Percentiles rank a stretch among this genome's conserved stretches.
These are phyloP conservation scores for Buteo buteo DNA, from an alignment of 2,113 vertebrate genomes.

Conservation along the genomic window DNA sequence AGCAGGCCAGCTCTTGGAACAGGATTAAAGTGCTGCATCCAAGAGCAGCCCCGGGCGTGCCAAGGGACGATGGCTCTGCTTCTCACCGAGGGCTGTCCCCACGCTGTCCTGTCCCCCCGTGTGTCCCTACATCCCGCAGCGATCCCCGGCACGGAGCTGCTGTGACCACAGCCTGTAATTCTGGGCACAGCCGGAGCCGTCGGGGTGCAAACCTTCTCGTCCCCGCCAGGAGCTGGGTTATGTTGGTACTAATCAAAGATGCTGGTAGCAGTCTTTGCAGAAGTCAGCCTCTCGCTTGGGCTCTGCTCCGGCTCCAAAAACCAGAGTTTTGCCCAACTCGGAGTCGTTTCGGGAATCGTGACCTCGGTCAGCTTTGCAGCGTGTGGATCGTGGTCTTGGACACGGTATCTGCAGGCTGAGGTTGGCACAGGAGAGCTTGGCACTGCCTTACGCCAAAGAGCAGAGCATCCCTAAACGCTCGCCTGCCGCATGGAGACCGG, in stretches of 20 bases:
- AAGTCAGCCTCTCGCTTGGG: neutral
- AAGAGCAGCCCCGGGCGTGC: neutral
- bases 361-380: accelerated
- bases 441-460: neutral
- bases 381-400: neutral
- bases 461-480: neutral
- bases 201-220: neutral
- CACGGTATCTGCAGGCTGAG: neutral
- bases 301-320: accelerated
- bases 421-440: neutral
- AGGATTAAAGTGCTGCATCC: neutral
- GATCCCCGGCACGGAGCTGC: accelerated
- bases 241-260: neutral
- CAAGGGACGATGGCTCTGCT: accelerated
- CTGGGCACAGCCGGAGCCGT: neutral
- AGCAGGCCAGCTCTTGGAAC: neutral
- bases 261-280: neutral
- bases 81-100: neutral
- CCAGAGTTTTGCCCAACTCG: accelerated
- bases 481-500: accelerated
- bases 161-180: neutral
- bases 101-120: accelerated
- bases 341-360: neutral
- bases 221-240: neutral
- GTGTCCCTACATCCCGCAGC: neutral